Evolutionary conservation across 2,113 vertebrate species (phyloP).

Genomic region (Neotragus pygmaeus): DNA sequence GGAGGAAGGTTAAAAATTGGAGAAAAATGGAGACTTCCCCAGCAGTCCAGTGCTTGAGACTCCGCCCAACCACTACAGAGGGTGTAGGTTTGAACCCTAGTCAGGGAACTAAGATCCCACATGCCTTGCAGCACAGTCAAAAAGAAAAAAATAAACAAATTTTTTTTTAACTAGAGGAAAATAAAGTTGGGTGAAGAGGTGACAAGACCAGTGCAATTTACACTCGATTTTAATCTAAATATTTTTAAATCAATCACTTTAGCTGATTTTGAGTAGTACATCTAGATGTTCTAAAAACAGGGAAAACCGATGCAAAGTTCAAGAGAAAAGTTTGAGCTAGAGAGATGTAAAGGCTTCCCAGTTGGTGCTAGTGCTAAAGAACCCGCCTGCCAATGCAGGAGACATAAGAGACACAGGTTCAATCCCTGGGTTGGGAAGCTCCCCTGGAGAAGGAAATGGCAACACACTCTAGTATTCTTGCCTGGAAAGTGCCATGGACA

Average conservation of each 20-base stretch:
- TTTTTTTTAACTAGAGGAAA: not conserved
- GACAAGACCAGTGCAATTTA: not conserved
- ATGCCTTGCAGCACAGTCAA: not conserved
- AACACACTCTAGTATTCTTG: not conserved
- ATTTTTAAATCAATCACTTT: not conserved
- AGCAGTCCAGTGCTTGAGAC: not conserved
- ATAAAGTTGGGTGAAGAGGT: not conserved
- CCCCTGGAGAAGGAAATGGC: not conserved
- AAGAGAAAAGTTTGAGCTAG: not conserved
- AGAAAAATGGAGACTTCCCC: not conserved
- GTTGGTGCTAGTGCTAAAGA: not conserved
- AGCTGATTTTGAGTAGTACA: not conserved
- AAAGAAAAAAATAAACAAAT: not conserved
- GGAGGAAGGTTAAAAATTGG: not conserved
- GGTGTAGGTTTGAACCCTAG: not conserved
- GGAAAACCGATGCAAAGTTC: not conserved
- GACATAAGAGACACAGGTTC: not conserved
- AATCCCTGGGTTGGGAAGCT: not conserved
- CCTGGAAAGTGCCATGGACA: not conserved
- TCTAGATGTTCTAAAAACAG: not conserved
- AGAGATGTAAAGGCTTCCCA: not conserved
- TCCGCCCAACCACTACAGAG: not conserved
- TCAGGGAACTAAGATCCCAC: not conserved
- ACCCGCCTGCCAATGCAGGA: not conserved
- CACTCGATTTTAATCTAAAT: not conserved